Percentiles rank a stretch among this genome's conserved stretches.
Conservation (phyloP, 1,140 invertebrate genomes). For the Lordiphosa mommai region DNA sequence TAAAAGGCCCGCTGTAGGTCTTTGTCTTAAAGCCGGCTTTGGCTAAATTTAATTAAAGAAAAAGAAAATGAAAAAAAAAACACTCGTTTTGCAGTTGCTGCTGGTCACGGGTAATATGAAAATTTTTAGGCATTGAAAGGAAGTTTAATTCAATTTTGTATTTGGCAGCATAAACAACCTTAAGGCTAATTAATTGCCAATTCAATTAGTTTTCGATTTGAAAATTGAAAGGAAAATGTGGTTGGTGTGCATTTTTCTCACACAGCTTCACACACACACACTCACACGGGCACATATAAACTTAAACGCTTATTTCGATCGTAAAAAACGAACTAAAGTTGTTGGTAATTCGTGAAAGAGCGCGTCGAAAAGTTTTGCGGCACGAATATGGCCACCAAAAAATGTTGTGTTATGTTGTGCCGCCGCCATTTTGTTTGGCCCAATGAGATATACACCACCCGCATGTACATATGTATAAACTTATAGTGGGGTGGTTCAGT, state of each 20-base stretch:
- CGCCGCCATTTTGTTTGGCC: slow-evolving; percentile 71
- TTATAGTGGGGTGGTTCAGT: slow-evolving; percentile 8
- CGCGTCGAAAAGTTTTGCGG: slow-evolving; percentile 77
- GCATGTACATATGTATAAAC: slow-evolving; percentile 1
- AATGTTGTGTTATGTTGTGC: slow-evolving; percentile 69
- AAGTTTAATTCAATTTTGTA: slow-evolving; percentile 53
- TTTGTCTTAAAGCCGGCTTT: slow-evolving; percentile 38
- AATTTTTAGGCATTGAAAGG: slow-evolving; percentile 11
- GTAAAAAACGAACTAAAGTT: slow-evolving; percentile 72
- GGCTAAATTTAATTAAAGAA: slow-evolving; percentile 62
- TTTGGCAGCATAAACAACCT: slow-evolving; percentile 30
- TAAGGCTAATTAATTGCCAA: slow-evolving; percentile 39
- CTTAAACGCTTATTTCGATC: slow-evolving; percentile 55
- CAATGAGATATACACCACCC: slow-evolving; percentile 13
- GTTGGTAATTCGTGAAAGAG: slow-evolving; percentile 80
- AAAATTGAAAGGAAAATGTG: slow-evolving; percentile 1
- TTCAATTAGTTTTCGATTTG: slow-evolving; percentile 34
- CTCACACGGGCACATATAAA: slow-evolving; percentile 4
- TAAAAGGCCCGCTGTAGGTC: slow-evolving; percentile 38
- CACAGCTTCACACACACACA: slow-evolving; percentile 5
- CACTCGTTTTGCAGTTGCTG: slow-evolving; percentile 5
- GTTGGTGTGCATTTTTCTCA: not conserved
- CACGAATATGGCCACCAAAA: slow-evolving; percentile 46
- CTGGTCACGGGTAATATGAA: not conserved
- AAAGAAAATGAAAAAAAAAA: not conserved